Percentiles rank a stretch among this genome's conserved stretches.
These are phyloP conservation scores for Anhinga rufa DNA, from an alignment of 2,113 vertebrate genomes.

Conservation along the genomic window DNA sequence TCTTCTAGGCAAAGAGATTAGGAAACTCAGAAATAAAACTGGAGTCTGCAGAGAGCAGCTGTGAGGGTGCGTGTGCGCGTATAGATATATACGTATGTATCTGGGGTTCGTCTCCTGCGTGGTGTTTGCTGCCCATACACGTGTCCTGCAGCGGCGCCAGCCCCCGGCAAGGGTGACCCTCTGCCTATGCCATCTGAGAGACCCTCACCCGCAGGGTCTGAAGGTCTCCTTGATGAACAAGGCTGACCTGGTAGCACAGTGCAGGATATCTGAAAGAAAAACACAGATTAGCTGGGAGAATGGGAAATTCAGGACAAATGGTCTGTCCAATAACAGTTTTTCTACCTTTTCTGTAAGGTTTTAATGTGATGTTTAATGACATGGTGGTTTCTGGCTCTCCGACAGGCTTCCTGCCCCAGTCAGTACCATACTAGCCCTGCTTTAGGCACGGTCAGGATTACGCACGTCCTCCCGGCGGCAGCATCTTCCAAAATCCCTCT, in stretches of 20 bases:
- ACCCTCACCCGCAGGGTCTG: neutral
- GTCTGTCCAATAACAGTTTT: neutral
- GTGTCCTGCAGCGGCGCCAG: rapidly evolving
- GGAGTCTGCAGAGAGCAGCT: neutral
- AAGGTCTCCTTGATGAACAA: neutral
- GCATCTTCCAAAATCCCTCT: neutral
- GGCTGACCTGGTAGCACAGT: neutral
- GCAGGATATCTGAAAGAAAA: too few species aligned
- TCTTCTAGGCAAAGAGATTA: too few species aligned
- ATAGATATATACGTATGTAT: too few species aligned
- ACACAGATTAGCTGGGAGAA: neutral
- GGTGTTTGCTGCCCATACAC: rapidly evolving
- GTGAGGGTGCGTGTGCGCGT: too few species aligned
- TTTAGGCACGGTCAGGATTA: neutral
- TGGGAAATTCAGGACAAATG: neutral
- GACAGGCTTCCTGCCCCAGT: neutral
- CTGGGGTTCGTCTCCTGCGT: too few species aligned
- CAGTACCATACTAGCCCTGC: too few species aligned
- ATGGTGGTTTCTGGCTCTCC: neutral
- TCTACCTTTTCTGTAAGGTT: neutral
- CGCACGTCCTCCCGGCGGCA: rapidly evolving
- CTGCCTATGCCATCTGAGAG: neutral
- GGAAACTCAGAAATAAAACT: neutral
- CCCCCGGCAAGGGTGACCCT: neutral
- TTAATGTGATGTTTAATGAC: neutral